Evolutionary conservation across 2,888 invertebrate genomes (phyloP).

Genomic region (Andrena dorsata): DNA sequence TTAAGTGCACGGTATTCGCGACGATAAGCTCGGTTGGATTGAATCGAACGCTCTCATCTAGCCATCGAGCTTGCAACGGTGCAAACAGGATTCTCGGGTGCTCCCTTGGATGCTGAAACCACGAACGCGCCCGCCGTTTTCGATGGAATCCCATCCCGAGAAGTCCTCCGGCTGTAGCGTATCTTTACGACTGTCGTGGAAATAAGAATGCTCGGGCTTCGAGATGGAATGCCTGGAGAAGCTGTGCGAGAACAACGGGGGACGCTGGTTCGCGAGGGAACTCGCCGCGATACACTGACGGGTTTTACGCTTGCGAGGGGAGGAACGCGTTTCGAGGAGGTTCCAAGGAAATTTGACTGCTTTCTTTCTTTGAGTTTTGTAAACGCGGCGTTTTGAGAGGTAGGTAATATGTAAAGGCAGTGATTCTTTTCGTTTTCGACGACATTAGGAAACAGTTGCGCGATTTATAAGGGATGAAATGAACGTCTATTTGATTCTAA

Average conservation of each 20-base stretch:
- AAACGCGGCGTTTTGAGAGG: too few relatives aligned
- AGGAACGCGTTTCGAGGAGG: not conserved
- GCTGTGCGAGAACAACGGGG: not conserved
- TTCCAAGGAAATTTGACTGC: not conserved
- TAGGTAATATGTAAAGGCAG: too few relatives aligned
- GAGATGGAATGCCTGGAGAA: conserved; percentile 26
- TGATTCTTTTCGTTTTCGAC: too few relatives aligned
- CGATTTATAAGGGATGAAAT: not conserved
- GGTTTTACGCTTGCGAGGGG: not conserved
- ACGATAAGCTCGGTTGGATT: not conserved
- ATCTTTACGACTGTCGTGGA: conserved; percentile 36
- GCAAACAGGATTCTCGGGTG: conserved; percentile 11
- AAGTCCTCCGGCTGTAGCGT: not conserved
- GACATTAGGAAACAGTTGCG: not conserved
- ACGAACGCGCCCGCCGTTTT: conserved; percentile 1
- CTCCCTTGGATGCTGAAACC: not conserved
- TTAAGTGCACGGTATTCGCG: not conserved
- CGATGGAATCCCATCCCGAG: not conserved
- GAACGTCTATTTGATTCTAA: not conserved
- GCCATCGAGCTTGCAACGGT: not conserved
- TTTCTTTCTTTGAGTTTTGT: not conserved
- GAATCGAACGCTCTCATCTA: not conserved
- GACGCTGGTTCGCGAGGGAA: not conserved
- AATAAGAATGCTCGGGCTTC: conserved; percentile 38
- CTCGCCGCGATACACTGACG: not conserved